Evolutionary conservation across 2,113 vertebrate species (phyloP).

Genomic region (Hippolais icterina): DNA sequence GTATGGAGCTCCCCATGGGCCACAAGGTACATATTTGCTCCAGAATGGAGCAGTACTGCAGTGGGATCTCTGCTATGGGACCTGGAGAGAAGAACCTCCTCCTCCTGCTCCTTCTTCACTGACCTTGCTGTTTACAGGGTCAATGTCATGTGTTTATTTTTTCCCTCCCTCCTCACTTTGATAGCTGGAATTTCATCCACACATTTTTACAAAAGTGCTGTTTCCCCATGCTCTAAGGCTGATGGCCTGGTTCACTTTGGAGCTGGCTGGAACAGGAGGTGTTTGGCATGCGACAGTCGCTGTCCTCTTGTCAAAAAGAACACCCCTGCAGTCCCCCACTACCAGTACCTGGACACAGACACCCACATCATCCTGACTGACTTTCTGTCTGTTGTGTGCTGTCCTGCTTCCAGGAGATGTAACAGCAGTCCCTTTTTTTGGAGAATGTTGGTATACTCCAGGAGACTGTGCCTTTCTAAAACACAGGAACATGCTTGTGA

Average conservation of each 20-base stretch:
- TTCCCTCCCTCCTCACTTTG: neutral
- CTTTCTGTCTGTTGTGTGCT: neutral
- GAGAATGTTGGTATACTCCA: neutral
- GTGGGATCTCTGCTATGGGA: neutral
- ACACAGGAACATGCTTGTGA: neutral
- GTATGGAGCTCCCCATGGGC: neutral
- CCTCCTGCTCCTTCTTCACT: neutral
- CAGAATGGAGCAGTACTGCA: neutral
- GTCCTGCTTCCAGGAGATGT: neutral
- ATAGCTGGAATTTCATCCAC: neutral
- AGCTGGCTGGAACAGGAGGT: fast-evolving
- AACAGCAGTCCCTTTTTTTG: neutral
- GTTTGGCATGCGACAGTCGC: fast-evolving
- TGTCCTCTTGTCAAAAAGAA: neutral
- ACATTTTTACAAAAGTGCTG: fast-evolving
- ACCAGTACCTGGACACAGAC: neutral
- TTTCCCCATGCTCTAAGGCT: neutral
- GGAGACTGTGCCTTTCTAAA: neutral
- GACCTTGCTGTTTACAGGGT: neutral
- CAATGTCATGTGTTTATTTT: neutral
- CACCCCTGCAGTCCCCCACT: neutral
- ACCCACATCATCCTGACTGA: fast-evolving
- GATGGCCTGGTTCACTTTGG: neutral
- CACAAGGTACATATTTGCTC: neutral
- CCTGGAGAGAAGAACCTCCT: neutral